These are phyloP conservation scores for Diglossa cyanea DNA, from an alignment of 2,797 vertebrate species.

Conservation along the genomic window DNA sequence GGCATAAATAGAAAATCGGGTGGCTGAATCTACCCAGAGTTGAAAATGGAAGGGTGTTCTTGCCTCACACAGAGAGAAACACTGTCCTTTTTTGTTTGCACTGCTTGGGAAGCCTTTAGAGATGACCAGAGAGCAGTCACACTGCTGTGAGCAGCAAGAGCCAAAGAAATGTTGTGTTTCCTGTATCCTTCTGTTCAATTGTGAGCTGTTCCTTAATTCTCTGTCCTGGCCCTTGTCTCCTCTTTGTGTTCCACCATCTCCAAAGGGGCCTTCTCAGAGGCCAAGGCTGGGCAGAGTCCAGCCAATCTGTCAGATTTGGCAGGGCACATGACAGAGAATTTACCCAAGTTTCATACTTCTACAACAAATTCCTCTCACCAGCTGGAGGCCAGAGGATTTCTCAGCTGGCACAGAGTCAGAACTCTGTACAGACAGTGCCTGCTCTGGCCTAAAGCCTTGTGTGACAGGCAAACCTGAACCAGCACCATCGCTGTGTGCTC, in stretches of 20 bases:
- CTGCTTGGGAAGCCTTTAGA: background rate
- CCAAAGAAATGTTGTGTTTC: background rate
- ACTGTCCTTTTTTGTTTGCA: background rate
- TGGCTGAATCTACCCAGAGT: background rate
- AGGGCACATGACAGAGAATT: background rate
- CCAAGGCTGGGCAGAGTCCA: background rate
- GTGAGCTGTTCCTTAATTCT: background rate
- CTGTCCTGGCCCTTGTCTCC: background rate
- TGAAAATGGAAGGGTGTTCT: background rate
- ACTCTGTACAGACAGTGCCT: background rate
- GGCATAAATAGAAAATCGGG: fast-evolving
- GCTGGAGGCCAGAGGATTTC: background rate
- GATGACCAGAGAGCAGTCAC: background rate
- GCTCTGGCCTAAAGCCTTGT: background rate
- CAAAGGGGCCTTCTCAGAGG: background rate
- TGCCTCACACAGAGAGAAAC: background rate
- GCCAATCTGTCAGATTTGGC: background rate
- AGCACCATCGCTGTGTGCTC: fast-evolving
- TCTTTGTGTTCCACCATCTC: background rate
- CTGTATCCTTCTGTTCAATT: background rate
- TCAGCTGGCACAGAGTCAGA: background rate
- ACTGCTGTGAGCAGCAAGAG: background rate
- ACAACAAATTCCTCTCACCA: background rate
- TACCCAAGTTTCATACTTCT: background rate
- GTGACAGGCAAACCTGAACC: background rate